Conservation (phyloP, 2,797 vertebrate species). For the Hippoglossus hippoglossus region DNA sequence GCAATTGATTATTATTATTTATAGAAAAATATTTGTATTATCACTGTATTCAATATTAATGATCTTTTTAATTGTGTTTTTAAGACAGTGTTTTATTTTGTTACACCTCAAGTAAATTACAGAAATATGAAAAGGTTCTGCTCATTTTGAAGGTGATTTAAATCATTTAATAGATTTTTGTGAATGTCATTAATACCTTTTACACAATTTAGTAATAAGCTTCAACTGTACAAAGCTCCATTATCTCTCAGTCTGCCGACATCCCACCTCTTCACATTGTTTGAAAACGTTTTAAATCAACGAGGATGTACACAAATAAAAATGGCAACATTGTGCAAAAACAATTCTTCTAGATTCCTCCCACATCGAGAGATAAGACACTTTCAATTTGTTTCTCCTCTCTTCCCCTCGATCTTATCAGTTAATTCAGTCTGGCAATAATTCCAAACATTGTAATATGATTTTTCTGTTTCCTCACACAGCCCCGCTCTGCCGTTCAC, state of each 20-base stretch:
- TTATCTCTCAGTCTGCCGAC: conserved; percentile 4
- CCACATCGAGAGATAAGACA: conserved; percentile 46
- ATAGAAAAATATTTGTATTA: neutral
- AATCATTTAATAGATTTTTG: neutral
- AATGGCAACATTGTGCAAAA: conserved; percentile 26
- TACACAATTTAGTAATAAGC: neutral
- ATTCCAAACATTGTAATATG: conserved; percentile 55
- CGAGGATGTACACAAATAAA: conserved; percentile 15
- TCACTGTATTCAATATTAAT: no score
- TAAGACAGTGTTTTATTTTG: neutral
- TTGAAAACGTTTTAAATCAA: conserved; percentile 10
- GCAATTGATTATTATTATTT: conserved; percentile 8
- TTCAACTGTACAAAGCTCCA: neutral
- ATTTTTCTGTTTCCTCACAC: conserved; percentile 36
- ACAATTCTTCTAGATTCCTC: conserved; percentile 45
- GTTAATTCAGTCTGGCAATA: conserved; percentile 63
- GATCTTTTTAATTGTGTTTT: neutral
- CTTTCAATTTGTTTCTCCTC: conserved; percentile 60
- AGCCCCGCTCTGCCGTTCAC: conserved; percentile 44
- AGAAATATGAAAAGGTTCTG: neutral
- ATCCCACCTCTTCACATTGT: conserved; percentile 2
- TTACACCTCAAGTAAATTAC: neutral
- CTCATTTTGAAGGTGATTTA: neutral
- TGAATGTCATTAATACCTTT: neutral
- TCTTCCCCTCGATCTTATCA: conserved; percentile 61